Evolutionary conservation across 2,888 invertebrate genomes (phyloP), one percentile per base, ranked within the genome.

Genomic region (Gandaritis pyraliata): DNA sequence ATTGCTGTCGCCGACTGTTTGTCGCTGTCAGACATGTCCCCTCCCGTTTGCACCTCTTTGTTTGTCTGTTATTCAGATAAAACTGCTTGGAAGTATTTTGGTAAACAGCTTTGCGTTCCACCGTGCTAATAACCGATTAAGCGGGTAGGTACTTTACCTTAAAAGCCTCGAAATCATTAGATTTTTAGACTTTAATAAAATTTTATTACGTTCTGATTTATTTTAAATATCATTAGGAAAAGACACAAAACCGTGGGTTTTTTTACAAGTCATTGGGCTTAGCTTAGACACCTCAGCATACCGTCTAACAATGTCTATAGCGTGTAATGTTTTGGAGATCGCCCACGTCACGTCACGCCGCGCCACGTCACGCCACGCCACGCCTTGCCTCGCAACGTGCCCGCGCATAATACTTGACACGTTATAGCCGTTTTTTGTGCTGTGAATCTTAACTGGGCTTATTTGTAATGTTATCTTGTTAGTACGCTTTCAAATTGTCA

Each of bases 1-100:
- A 55, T 55, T 47, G 47, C 47, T 18, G 47, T 46, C 36, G 1
- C 41, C 18, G 55, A 10, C 33, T 45, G 38, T 55, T 53, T 36
- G 47, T 1, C 11, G 23, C 38, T 23, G 55, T 47, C 55, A 5
- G 18, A n/a, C n/a, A n/a, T n/a, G n/a, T n/a, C n/a, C n/a, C n/a
- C n/a, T 36, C 45, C 45, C 29, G 38, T 47, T 33, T 47, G n/a
- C 11, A 29, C 29, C 46, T 39, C 23, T 36, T 55, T 36, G 36
- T 54, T 38, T 39, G n/a, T 10, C 16, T 36, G 15, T 12, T 54
- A 13, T 47, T 38, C 47, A 23, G 29, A 47, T 47, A 29, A 13
- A 30, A 38, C 23, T 4, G 30, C 15, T 45, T 55, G n/a, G n/a
- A 38, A 54, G 30, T 6, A 12, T 16, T 49, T 30, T 30, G 6